Evolutionary conservation across 1,140 invertebrate genomes (phyloP).

Genomic region (Cydia pomonella): DNA sequence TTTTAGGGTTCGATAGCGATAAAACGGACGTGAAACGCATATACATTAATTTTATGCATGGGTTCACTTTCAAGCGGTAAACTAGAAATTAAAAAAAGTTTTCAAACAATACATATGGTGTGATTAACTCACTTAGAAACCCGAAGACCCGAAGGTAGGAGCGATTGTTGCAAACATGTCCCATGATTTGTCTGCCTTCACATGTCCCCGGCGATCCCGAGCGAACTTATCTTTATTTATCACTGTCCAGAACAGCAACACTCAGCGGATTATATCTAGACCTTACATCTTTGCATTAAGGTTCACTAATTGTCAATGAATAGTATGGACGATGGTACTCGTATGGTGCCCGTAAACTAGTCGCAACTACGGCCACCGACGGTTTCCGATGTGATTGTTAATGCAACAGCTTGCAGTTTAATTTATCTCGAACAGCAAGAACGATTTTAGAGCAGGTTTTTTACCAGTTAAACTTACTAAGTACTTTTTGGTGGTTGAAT

Average conservation of each 20-base stretch:
- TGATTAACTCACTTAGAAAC: no score
- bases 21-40: no score
- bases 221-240: slow-evolving; percentile 12
- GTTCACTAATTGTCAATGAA: neutral
- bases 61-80: no score
- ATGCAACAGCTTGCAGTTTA: neutral
- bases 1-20: no score
- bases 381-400: slow-evolving; percentile 1
- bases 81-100: no score
- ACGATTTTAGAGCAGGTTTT: neutral
- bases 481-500: neutral
- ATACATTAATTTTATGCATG: no score
- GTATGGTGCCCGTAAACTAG: neutral
- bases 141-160: neutral
- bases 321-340: neutral
- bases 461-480: neutral
- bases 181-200: slow-evolving; percentile 16
- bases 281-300: neutral
- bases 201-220: neutral
- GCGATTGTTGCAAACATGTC: neutral
- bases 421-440: neutral
- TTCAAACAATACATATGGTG: no score
- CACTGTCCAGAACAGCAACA: slow-evolving; percentile 5
- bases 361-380: neutral
- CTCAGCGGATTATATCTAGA: neutral